Evolutionary conservation across 2,113 vertebrate species (phyloP), one percentile per base, ranked within the genome.

Genomic region (Silurus meridionalis): DNA sequence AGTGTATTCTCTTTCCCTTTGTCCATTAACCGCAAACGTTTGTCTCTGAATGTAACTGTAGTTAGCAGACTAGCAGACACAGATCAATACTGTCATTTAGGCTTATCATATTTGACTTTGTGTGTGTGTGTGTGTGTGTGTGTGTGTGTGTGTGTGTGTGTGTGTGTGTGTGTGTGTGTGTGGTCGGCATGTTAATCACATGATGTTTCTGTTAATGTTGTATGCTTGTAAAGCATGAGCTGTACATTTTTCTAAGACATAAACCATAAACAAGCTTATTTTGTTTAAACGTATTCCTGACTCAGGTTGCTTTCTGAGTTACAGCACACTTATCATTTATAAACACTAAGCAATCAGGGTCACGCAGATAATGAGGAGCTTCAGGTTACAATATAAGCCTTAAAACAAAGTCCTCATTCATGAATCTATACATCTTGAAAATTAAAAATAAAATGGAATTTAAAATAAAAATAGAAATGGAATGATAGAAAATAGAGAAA

Each of bases 11-110:
- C 50, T 55, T 69, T 69, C 50, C 10, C 19, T 55, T 64, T 11
- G 8, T 53, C 25, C 8, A 69, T 37, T 55, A 69, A 69, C 64
- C 25, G 46, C 19, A 63, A 85, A 67, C 52, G 57, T 85, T 21
- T 14, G 58, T 78, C 15, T 78, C 60, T 79, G 50, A 48, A 14
- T 61, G 61, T 50, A 66, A 79, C 25, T 79, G 19, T 19, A 37
- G 72, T 9, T 53, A 66, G 46, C 23, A 77, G 58, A 85, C 10
- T 8, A 79, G 46, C 48, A 85, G 11, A 85, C 53, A 61, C 75
- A 67, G 50, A 57, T 85, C 74, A 67, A 60, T 79, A 64, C 72
- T 77, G 25, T 79, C 14, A 46, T 21, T 85, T 85, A 78, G 14
- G 11, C 10, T 79, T 14, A 85, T 55, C 50, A 67, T 79, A 58